Evolutionary conservation across 2,797 vertebrate genomes (phyloP).

Genomic region (Esox masquinongy): DNA sequence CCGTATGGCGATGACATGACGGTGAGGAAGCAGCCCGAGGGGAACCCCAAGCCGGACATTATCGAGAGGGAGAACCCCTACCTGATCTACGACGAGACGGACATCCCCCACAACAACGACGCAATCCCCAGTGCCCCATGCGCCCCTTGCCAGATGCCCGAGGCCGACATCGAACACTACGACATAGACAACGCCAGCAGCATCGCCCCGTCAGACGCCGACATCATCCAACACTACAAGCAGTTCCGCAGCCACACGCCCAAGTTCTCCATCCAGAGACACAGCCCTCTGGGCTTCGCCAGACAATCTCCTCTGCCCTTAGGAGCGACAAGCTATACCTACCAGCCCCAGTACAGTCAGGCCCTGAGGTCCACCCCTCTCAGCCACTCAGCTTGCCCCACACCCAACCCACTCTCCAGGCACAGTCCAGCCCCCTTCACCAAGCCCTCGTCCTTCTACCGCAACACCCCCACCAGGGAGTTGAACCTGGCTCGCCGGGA

Average conservation of each 20-base stretch:
- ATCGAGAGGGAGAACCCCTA: slow-evolving; percentile 97
- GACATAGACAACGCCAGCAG: slow-evolving; percentile 99
- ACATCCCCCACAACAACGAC: slow-evolving; percentile 83
- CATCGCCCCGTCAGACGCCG: slow-evolving; percentile 94
- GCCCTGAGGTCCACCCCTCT: slow-evolving; percentile 86
- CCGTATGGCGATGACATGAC: slow-evolving; percentile 95
- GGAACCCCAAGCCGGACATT: slow-evolving; percentile 96
- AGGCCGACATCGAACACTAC: slow-evolving; percentile 93
- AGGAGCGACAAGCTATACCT: slow-evolving; percentile 92
- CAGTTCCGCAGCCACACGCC: slow-evolving; percentile 97
- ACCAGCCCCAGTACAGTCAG: slow-evolving; percentile 87
- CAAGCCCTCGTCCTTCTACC: slow-evolving; percentile 90
- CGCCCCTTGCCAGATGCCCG: slow-evolving; percentile 81
- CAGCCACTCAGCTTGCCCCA: slow-evolving; percentile 88
- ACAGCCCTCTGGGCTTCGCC: slow-evolving; percentile 93
- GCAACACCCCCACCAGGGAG: slow-evolving; percentile 92
- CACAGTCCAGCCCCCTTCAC: slow-evolving; percentile 94
- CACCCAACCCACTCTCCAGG: slow-evolving; percentile 88
- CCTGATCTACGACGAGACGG: slow-evolving; percentile 95
- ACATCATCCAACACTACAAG: slow-evolving; percentile 97
- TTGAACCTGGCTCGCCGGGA: slow-evolving; percentile 89
- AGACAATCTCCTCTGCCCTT: slow-evolving; percentile 92
- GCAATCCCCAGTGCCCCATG: slow-evolving; percentile 92
- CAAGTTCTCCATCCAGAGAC: slow-evolving; percentile 96
- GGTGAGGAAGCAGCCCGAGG: slow-evolving; percentile 93